Evolutionary conservation across 2,888 invertebrate species (phyloP).

Genomic region (Drosophila peninsularis): DNA sequence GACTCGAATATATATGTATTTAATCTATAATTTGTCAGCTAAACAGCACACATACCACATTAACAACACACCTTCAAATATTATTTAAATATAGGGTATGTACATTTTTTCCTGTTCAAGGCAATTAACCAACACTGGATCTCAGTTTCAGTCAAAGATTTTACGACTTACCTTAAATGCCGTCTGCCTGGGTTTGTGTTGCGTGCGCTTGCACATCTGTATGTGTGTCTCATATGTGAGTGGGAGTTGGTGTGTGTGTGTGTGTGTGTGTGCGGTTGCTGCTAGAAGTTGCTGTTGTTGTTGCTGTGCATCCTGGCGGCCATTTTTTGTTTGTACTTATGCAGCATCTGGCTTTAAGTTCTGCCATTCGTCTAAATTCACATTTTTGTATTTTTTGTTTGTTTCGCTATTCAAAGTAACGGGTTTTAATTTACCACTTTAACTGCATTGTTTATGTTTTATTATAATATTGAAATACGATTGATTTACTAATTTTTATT

Average conservation of each 20-base stretch:
- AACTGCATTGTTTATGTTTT: constrained; percentile 46
- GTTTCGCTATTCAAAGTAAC: constrained; percentile 34
- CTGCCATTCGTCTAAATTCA: constrained; percentile 41
- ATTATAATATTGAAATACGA: constrained; percentile 45
- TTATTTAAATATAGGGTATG: neutral
- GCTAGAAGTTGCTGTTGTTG: constrained; percentile 52
- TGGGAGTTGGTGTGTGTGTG: constrained; percentile 19
- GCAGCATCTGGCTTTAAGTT: constrained; percentile 53
- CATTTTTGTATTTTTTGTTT: constrained; percentile 48
- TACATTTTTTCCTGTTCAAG: neutral
- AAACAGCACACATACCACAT: neutral
- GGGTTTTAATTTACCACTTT: constrained; percentile 51
- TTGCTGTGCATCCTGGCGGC: constrained; percentile 72
- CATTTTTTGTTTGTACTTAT: constrained; percentile 57
- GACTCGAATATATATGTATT: neutral
- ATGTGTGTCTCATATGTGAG: constrained; percentile 25
- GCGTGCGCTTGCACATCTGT: constrained; percentile 24
- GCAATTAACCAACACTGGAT: constrained; percentile 13
- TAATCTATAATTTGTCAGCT: neutral
- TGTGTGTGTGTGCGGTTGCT: constrained; percentile 23
- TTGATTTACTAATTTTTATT: constrained; percentile 52
- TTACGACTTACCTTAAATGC: constrained; percentile 67
- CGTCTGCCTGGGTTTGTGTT: constrained; percentile 23
- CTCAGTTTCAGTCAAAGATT: constrained; percentile 7
- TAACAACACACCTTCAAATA: too few relatives aligned